Base-by-base conservation (phyloP, 53 echinoderm and acorn worm genomes). In the Hippasteria phrygiana region DNA sequence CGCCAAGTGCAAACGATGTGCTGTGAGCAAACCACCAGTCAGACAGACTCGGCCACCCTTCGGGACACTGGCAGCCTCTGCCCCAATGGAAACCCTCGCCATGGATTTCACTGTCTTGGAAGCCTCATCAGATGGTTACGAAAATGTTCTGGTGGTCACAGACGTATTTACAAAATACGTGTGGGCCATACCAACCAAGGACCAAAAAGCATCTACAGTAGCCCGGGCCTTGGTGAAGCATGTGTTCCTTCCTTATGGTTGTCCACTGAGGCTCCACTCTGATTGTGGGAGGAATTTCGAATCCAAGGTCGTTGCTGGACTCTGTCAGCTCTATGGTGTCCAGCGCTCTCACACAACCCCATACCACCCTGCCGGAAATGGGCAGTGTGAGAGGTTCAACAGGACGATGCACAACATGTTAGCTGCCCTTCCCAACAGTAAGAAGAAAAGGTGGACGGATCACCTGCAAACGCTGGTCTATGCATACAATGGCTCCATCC, bases 41-140 rank as follows among this genome's bases (percentile, higher is more conserved):
- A 62, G 55, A 3, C 62, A 62, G 22, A 38, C 55, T 28, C 69
- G 20, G 11, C 80, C 90, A 10, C 55, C 75, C 14, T 71, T 80
- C 35, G 64, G 48, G 26, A 51, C 90, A 16, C 36, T 89, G 6
- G 39, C 71, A 3, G 90, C 90, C 0, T 71, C 80, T 1, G 90
- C 90, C 27, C 90, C 90, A 18, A 78, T 89, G 89, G 89, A 89
- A 36, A 45, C 59, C 4, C 1, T 88, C 6, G 88, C 79, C 36
- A 87, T 87, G 75, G 88, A 87, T 26, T 74, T 38, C 28, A 88
- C 88, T 13, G 63, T 88, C 38, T 29, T 90, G 17, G 90, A 90
- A 46, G 24, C 90, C 26, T 72, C 86, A 16, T 12, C 5, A 12
- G 86, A 85, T 31, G 70, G 87, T 32, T 17, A 36, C 53, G 74